These are phyloP conservation scores for Thymelicus acteon DNA, from an alignment of 2,888 invertebrate species.

Conservation along the genomic window DNA sequence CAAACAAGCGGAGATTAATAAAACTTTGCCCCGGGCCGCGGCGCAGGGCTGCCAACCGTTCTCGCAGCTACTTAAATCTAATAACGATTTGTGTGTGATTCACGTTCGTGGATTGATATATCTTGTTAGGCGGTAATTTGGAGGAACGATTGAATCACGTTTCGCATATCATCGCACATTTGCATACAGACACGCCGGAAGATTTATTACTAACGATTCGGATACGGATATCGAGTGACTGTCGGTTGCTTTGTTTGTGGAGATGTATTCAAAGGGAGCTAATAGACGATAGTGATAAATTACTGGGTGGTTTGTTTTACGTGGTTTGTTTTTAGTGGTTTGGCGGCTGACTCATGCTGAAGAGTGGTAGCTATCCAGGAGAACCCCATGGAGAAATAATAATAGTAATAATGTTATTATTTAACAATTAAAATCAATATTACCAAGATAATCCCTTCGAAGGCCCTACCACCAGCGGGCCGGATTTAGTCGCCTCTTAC, in stretches of 20 bases:
- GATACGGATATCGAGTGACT: neutral
- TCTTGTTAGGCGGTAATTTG: constrained; percentile 17
- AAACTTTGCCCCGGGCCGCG: neutral
- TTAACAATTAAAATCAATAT: too few species aligned
- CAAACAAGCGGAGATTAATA: constrained; percentile 16
- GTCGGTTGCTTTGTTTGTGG: neutral
- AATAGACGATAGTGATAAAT: too few species aligned
- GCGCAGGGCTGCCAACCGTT: neutral
- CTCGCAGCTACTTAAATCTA: neutral
- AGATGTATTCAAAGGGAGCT: too few species aligned
- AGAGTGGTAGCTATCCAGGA: too few species aligned
- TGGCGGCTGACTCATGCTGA: too few species aligned
- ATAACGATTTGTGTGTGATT: constrained; percentile 7
- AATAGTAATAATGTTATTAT: too few species aligned
- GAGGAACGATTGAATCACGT: constrained; percentile 28
- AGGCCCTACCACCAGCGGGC: too few species aligned
- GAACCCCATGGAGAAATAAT: too few species aligned
- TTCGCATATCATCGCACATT: constrained; percentile 24
- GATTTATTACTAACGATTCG: neutral
- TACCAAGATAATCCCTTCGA: too few species aligned
- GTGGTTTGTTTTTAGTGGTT: too few species aligned
- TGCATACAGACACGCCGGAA: neutral
- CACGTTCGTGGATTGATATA: constrained; percentile 11
- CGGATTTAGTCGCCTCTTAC: too few species aligned
- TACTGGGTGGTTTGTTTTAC: too few species aligned